Conservation (phyloP, 2,113 vertebrate genomes). For the Malaclemys terrapin region DNA sequence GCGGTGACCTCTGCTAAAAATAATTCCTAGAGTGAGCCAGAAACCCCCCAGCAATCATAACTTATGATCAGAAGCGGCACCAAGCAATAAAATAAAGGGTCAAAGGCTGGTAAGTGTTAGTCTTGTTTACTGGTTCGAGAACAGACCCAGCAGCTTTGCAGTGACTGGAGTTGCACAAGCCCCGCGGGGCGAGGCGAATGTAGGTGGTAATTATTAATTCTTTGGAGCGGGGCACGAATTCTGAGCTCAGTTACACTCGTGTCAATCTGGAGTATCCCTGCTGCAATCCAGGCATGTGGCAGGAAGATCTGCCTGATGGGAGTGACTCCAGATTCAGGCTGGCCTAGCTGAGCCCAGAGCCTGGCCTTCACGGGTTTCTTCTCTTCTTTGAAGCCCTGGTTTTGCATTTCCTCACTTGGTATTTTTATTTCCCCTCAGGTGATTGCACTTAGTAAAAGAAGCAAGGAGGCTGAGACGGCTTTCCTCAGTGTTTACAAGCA, state of each 20-base stretch:
- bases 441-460: constrained; percentile 96
- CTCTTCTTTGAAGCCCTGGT: not conserved
- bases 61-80: not conserved
- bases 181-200: not conserved
- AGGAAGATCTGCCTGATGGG: not conserved
- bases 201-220: not conserved
- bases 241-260: not conserved
- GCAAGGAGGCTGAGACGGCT: constrained; percentile 96
- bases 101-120: not conserved
- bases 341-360: not conserved
- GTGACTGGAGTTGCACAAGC: not conserved
- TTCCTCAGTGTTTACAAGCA: constrained; percentile 98
- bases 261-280: not conserved
- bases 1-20: not conserved
- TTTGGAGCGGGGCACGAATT: not conserved
- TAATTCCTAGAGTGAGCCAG: not conserved
- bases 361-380: too few species aligned
- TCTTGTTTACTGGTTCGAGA: not conserved
- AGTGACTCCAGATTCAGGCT: not conserved
- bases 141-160: too few species aligned
- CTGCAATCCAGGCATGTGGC: not conserved
- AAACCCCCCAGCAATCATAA: not conserved
- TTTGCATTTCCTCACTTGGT: not conserved
- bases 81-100: not conserved
- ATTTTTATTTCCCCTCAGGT: constrained; percentile 82